A percentile compares a stretch with the other conserved stretches of the same genome.
These are phyloP conservation scores for Macquaria ambigua DNA, from an alignment of 2,113 vertebrate species.

Conservation along the genomic window DNA sequence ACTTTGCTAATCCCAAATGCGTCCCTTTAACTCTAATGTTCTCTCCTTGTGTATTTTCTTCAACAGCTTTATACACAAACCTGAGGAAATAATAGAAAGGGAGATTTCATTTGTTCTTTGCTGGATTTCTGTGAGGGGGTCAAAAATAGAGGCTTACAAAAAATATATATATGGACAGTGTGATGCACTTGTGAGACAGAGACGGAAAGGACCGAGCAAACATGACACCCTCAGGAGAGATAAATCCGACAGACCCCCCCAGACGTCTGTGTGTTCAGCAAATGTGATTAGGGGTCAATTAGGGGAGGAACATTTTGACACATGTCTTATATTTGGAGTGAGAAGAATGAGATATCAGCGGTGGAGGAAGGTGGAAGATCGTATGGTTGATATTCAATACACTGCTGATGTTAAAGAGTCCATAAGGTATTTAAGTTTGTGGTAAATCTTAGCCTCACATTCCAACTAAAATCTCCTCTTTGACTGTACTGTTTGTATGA, in stretches of 20 bases:
- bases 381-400: conserved; percentile 55
- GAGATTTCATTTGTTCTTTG: not conserved
- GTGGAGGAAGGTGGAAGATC: conserved; percentile 43
- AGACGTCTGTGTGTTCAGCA: conserved; percentile 77
- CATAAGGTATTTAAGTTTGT: conserved; percentile 27
- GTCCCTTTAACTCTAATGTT: not conserved
- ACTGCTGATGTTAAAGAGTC: conserved; percentile 42
- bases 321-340: conserved; percentile 77
- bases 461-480: not conserved
- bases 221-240: conserved; percentile 71
- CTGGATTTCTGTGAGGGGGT: not conserved
- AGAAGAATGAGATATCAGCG: conserved; percentile 62
- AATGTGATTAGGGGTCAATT: conserved; percentile 81
- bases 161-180: not conserved
- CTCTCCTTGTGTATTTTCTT: not conserved
- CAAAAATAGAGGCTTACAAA: conserved; percentile 7
- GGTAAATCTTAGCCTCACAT: not conserved
- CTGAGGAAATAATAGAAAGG: not conserved
- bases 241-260: conserved; percentile 61
- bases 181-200: conserved; percentile 25
- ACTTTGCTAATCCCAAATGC: not conserved
- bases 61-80: not conserved
- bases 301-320: conserved; percentile 80
- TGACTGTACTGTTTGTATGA: not conserved
- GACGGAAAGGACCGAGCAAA: conserved; percentile 53